Evolutionary conservation across 2,797 vertebrate genomes (phyloP).

Genomic region (Notolabrus celidotus): DNA sequence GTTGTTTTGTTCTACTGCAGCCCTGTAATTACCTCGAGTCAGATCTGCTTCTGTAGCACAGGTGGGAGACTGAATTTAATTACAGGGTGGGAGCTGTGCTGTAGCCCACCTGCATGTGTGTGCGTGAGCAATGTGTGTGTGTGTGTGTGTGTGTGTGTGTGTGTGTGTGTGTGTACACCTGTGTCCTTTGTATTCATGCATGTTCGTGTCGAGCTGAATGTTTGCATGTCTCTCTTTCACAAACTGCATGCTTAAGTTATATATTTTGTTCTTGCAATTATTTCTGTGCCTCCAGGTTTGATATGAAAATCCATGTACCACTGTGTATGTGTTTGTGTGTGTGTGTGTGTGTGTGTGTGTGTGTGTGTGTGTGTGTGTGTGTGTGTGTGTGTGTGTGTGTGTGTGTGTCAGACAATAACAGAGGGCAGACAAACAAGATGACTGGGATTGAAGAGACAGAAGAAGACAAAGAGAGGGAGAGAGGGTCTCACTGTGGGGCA

Average conservation of each 20-base stretch:
- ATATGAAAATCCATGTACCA: neutral
- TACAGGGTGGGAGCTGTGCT: conserved; percentile 63
- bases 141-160: conserved; percentile 25
- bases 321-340: conserved; percentile 16
- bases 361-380: conserved; percentile 18
- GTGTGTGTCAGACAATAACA: conserved; percentile 2
- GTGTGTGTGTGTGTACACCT: conserved; percentile 17
- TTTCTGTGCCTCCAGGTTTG: neutral
- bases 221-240: neutral
- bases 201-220: neutral
- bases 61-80: conserved; percentile 78
- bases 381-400: conserved; percentile 14
- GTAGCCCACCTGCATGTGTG: conserved; percentile 54
- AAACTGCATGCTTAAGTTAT: conserved; percentile 6
- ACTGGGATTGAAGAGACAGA: conserved; percentile 45
- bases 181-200: neutral
- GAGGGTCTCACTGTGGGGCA: conserved; percentile 19
- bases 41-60: conserved; percentile 72
- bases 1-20: conserved; percentile 64
- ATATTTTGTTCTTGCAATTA: neutral
- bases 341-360: conserved; percentile 23
- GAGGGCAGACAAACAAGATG: conserved; percentile 8
- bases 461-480: conserved; percentile 19
- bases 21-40: conserved; percentile 74
- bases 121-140: conserved; percentile 19